Evolutionary conservation across 2,888 invertebrate species (phyloP).

Genomic region (Psylliodes chrysocephalus): DNA sequence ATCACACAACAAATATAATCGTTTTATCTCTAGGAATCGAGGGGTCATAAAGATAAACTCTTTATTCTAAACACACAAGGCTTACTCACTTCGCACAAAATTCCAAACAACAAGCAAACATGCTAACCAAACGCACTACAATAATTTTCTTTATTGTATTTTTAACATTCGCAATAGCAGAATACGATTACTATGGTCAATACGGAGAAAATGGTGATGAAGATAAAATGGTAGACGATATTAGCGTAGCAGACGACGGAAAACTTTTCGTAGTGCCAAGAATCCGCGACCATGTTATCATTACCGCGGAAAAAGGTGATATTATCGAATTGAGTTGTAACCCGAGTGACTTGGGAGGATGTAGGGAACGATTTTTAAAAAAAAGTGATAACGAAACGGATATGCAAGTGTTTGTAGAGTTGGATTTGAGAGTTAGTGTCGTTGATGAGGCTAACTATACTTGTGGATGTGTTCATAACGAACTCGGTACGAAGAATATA

Average conservation of each 20-base stretch:
- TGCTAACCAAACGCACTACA: too few species aligned
- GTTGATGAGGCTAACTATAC: neutral
- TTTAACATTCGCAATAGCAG: neutral
- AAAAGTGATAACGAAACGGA: neutral
- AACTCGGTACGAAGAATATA: neutral
- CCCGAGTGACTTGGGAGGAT: constrained; percentile 5
- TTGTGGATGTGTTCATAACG: constrained; percentile 2
- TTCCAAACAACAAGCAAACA: neutral
- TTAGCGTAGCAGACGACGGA: neutral
- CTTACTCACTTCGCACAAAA: neutral
- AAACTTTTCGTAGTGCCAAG: neutral
- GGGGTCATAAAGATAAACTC: neutral
- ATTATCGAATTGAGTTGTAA: constrained; percentile 6
- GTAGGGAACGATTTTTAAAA: neutral
- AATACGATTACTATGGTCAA: neutral
- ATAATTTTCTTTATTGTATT: neutral
- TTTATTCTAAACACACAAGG: neutral
- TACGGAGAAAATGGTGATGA: neutral
- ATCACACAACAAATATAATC: neutral
- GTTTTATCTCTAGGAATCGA: neutral
- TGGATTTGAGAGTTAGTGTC: neutral
- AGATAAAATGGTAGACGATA: neutral
- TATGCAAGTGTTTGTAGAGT: neutral
- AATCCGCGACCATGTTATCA: neutral
- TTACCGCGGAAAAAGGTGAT: constrained; percentile 1